Percentiles rank a stretch among this genome's conserved stretches.
These are phyloP conservation scores for Caenorhabditis inopinata DNA, from an alignment of 1,140 invertebrate species.

Conservation along the genomic window DNA sequence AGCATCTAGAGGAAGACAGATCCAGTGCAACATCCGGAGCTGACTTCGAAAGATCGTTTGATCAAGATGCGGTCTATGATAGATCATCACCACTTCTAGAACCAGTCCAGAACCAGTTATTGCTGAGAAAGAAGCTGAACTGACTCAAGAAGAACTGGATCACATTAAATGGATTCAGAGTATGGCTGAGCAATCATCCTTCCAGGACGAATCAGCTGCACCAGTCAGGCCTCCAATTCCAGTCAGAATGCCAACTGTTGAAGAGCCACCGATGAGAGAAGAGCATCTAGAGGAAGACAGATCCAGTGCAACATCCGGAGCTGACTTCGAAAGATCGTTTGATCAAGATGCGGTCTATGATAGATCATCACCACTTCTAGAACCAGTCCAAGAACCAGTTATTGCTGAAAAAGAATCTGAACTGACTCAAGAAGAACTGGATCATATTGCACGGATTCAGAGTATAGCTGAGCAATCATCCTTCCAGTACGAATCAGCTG, in stretches of 20 bases:
- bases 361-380: slow-evolving; percentile 32
- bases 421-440: slow-evolving; percentile 22
- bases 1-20: neutral
- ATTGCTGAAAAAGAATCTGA: neutral
- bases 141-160: slow-evolving; percentile 29
- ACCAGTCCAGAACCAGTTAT: neutral
- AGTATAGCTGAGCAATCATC: slow-evolving; percentile 5
- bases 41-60: slow-evolving; percentile 13
- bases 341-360: slow-evolving; percentile 19
- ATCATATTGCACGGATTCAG: slow-evolving; percentile 20
- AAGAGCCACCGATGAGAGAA: neutral
- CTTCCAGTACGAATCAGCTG: neutral
- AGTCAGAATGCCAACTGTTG: neutral
- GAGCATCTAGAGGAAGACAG: neutral
- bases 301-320: slow-evolving; percentile 43
- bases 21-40: slow-evolving; percentile 38
- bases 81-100: slow-evolving; percentile 32
- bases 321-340: slow-evolving; percentile 33
- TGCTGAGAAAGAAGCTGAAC: neutral
- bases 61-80: slow-evolving; percentile 9
- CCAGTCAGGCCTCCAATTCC: neutral
- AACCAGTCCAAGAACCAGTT: neutral
- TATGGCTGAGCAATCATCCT: slow-evolving; percentile 7
- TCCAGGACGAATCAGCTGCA: neutral
- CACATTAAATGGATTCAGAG: slow-evolving; percentile 20